Percentiles rank a stretch among this genome's conserved stretches.
Conservation (phyloP, 2,113 vertebrate species). For the Ifrita kowaldi region DNA sequence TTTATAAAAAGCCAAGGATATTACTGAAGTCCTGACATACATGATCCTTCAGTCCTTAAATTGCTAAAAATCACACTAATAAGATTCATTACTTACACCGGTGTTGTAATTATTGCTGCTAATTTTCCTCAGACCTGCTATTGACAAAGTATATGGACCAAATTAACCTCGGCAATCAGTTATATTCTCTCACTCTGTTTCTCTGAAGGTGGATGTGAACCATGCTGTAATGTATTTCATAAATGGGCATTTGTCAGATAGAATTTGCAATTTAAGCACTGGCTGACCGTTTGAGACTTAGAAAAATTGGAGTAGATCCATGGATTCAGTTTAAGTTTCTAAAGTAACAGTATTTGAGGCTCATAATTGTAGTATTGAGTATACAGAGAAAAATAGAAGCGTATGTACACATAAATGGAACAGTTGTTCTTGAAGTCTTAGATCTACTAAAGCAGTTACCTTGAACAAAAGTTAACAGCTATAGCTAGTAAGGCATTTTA, state of each 20-base stretch:
- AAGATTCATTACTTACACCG: constrained; percentile 66
- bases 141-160: constrained; percentile 47
- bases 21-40: constrained; percentile 67
- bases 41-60: constrained; percentile 65
- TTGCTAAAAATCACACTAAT: constrained; percentile 57
- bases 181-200: neutral
- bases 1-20: constrained; percentile 68
- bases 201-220: neutral
- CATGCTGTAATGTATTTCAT: neutral
- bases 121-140: constrained; percentile 64
- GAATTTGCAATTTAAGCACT: neutral
- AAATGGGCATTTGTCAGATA: neutral
- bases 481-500: neutral
- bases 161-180: constrained; percentile 46
- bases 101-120: constrained; percentile 49
- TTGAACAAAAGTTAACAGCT: neutral
- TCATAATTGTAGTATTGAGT: neutral
- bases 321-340: neutral
- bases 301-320: neutral
- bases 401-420: neutral
- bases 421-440: constrained; percentile 1
- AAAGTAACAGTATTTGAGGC: neutral
- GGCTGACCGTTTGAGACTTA: neutral
- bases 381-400: constrained; percentile 7
- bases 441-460: neutral